Conservation (phyloP, 2,888 invertebrate genomes). For the Alsophila aescularia region DNA sequence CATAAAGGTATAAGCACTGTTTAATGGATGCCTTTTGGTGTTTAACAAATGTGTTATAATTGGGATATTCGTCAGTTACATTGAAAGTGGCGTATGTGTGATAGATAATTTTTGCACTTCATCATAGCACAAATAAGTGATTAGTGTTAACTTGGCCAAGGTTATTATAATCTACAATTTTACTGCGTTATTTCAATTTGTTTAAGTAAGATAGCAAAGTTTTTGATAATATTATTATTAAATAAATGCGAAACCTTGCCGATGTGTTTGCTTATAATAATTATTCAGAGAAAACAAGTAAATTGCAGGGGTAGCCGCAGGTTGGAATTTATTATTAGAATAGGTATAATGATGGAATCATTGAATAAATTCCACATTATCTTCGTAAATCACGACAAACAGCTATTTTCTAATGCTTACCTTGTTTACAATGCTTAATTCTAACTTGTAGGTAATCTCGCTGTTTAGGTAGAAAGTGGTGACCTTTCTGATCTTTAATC, state of each 20-base stretch:
- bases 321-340: no score
- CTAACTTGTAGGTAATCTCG: conserved; percentile 48
- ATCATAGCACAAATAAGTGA: not conserved
- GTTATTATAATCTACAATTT: not conserved
- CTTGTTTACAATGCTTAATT: conserved; percentile 21
- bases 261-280: no score
- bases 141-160: not conserved
- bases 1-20: no score
- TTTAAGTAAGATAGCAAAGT: not conserved
- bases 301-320: no score
- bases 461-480: conserved; percentile 55
- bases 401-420: conserved; percentile 20
- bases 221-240: no score
- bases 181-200: not conserved
- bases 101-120: conserved; percentile 1
- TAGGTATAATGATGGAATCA: not conserved
- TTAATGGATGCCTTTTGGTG: no score
- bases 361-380: not conserved
- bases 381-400: not conserved
- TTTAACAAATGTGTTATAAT: no score
- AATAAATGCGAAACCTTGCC: no score
- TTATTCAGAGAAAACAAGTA: no score
- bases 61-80: no score
- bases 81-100: not conserved
- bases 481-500: conserved; percentile 49